These are phyloP conservation scores for Vireo altiloquus DNA, from an alignment of 2,113 vertebrate genomes.

Conservation along the genomic window DNA sequence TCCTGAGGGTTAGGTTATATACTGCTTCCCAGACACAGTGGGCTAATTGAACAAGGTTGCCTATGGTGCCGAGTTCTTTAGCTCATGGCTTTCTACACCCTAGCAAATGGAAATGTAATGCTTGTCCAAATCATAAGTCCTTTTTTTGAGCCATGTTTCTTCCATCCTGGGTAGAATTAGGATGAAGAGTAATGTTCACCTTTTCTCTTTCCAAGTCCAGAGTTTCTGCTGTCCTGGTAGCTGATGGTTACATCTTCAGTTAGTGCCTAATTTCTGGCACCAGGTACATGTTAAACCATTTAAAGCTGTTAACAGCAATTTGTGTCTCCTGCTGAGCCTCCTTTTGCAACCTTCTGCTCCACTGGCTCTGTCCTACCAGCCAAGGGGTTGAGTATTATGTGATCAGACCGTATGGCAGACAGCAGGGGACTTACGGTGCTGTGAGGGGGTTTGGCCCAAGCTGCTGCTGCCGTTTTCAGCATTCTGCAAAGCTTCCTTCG, in stretches of 20 bases:
- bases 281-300: neutral
- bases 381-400: neutral
- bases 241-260: neutral
- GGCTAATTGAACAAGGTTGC: neutral
- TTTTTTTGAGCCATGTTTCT: neutral
- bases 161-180: neutral
- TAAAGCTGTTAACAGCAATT: neutral
- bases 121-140: neutral
- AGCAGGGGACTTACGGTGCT: neutral
- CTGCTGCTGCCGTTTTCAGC: neutral
- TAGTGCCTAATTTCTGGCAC: neutral
- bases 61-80: neutral
- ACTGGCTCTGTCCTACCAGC: neutral
- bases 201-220: neutral
- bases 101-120: neutral
- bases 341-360: neutral
- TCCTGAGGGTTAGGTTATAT: neutral
- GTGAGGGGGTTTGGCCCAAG: neutral
- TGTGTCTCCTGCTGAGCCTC: neutral
- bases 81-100: neutral
- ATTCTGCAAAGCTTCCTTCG: neutral
- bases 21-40: fast-evolving
- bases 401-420: neutral
- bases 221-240: neutral
- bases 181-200: neutral